Evolutionary conservation across 2,797 vertebrate species (phyloP).

Genomic region (Agapornis canus): DNA sequence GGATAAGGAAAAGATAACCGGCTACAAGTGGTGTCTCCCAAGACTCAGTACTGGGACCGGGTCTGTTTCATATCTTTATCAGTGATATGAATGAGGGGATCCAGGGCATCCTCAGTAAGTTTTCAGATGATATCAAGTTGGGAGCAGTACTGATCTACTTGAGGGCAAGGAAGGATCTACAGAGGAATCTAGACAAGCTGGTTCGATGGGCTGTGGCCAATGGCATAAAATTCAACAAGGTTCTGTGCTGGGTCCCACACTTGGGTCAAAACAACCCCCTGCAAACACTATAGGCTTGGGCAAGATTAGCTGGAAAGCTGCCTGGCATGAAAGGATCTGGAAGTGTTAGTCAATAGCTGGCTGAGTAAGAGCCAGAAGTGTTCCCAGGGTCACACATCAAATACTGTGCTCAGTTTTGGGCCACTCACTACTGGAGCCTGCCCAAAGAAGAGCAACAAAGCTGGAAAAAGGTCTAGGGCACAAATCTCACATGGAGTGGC

Average conservation of each 20-base stretch:
- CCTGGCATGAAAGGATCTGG: rapidly evolving
- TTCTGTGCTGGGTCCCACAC: rapidly evolving
- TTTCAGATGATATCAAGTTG: not conserved
- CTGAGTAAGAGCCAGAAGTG: not conserved
- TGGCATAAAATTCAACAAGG: not conserved
- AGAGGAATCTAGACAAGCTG: not conserved
- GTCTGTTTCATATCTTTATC: not conserved
- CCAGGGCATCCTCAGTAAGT: not conserved
- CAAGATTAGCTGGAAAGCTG: not conserved
- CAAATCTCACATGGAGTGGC: rapidly evolving
- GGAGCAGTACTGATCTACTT: not conserved
- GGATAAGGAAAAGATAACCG: rapidly evolving
- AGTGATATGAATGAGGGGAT: not conserved
- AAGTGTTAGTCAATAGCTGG: rapidly evolving
- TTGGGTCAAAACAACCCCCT: not conserved
- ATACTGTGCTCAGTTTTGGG: not conserved
- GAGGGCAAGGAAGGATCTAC: not conserved
- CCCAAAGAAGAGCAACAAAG: rapidly evolving
- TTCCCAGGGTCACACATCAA: not conserved
- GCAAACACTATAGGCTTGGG: rapidly evolving
- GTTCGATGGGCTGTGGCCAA: not conserved
- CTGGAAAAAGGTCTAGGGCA: not conserved
- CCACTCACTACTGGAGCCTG: rapidly evolving
- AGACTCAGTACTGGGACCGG: too few relatives aligned
- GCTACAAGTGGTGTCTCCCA: not conserved